Percentiles rank a stretch among this genome's conserved stretches.
Evolutionary conservation across 2,797 vertebrate genomes (phyloP).

Genomic region (Poeciliopsis paucimaculata): DNA sequence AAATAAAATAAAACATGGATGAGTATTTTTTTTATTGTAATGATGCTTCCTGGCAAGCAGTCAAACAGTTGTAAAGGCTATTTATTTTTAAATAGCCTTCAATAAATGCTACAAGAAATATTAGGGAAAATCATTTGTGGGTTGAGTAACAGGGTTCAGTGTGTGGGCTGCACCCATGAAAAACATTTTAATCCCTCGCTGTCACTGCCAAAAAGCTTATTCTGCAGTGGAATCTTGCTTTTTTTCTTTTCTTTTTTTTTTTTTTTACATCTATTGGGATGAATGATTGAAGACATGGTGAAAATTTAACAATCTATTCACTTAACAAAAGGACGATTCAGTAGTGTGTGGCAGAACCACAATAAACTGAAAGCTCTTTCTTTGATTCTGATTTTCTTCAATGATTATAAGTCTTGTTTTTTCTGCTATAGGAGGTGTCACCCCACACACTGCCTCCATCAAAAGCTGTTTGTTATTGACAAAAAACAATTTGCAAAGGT

Average conservation of each 20-base stretch:
- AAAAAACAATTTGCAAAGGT: background rate
- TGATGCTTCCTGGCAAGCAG: background rate
- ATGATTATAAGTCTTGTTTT: background rate
- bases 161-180: background rate
- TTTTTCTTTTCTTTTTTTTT: too few relatives aligned
- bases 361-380: background rate
- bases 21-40: background rate
- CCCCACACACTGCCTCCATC: background rate
- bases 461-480: background rate
- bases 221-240: background rate
- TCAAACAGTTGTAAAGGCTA: background rate
- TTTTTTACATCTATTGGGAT: background rate
- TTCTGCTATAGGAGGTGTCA: background rate
- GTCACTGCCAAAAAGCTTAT: background rate
- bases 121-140: background rate
- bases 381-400: too few relatives aligned
- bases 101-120: background rate
- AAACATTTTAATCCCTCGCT: background rate
- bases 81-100: constrained; percentile 1
- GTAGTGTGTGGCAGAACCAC: background rate
- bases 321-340: background rate
- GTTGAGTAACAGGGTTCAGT: background rate
- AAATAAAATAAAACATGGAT: background rate
- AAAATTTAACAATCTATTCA: background rate
- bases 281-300: background rate